Percentiles rank a stretch among this genome's conserved stretches.
These are phyloP conservation scores for Epicauta chinensis DNA, from an alignment of 1,140 invertebrate genomes.

Conservation along the genomic window DNA sequence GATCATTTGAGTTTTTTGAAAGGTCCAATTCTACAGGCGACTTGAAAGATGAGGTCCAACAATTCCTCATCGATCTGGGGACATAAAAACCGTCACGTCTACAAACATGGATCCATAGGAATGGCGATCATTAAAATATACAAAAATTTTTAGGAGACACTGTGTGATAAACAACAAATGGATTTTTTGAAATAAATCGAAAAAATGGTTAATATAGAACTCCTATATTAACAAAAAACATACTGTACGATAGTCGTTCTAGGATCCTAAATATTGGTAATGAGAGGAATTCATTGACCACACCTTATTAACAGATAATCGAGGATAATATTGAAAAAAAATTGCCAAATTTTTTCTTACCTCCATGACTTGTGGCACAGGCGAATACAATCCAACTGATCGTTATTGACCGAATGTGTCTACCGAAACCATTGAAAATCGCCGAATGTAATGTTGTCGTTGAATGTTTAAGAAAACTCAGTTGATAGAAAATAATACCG, in stretches of 20 bases:
- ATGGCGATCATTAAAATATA: too few species aligned
- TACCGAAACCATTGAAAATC: neutral
- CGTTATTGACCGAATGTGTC: neutral
- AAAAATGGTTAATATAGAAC: neutral
- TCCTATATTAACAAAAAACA: neutral
- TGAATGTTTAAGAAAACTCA: neutral
- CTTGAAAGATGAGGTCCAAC: too few species aligned
- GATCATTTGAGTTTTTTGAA: too few species aligned
- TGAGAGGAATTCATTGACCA: slow-evolving; percentile 3
- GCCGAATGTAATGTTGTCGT: neutral
- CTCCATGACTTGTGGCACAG: neutral
- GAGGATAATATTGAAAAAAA: neutral
- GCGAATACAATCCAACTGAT: slow-evolving; percentile 4
- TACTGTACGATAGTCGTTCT: neutral
- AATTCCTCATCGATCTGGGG: too few species aligned
- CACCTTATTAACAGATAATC: neutral
- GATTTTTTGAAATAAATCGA: too few species aligned
- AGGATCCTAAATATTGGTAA: neutral
- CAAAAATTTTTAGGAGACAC: too few species aligned
- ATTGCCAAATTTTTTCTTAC: neutral
- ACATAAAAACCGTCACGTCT: too few species aligned
- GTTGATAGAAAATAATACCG: neutral
- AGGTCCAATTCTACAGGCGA: too few species aligned
- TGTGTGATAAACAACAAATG: too few species aligned
- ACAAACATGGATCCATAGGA: too few species aligned